Evolutionary conservation across 2,797 vertebrate species (phyloP).

Genomic region (Fistularia commersonii): DNA sequence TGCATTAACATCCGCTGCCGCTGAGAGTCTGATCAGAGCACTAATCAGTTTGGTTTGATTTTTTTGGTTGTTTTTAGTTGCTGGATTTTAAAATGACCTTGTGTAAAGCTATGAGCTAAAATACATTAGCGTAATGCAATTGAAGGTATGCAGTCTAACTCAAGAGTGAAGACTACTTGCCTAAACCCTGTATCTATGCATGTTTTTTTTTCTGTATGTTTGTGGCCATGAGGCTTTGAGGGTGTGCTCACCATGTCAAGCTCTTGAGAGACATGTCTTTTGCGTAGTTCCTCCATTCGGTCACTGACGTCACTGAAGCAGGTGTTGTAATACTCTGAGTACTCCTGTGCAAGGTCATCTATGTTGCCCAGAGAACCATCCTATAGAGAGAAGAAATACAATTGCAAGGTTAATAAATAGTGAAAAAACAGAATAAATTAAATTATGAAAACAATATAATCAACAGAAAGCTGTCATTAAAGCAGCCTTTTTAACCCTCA

Average conservation of each 20-base stretch:
- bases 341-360: conserved; percentile 96
- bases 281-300: conserved; percentile 95
- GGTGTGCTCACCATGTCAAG: conserved; percentile 81
- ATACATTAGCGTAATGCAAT: too few species aligned
- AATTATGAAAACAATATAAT: too few species aligned
- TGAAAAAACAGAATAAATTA: background rate
- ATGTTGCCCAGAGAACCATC: conserved; percentile 98
- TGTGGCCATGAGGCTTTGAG: too few species aligned
- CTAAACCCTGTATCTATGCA: too few species aligned
- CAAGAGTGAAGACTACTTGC: too few species aligned
- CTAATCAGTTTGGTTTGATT: too few species aligned
- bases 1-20: conserved; percentile 31
- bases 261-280: conserved; percentile 89
- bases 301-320: conserved; percentile 94
- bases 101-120: too few species aligned
- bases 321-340: conserved; percentile 97
- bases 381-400: conserved; percentile 60
- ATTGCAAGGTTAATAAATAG: background rate
- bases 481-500: too few species aligned
- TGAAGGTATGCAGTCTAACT: too few species aligned
- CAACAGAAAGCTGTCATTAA: background rate
- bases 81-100: conserved; percentile 29
- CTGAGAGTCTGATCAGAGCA: conserved; percentile 10
- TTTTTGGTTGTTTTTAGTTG: conserved; percentile 6
- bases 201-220: too few species aligned